Evolutionary conservation across 2,888 invertebrate genomes (phyloP).

Genomic region (Malthinus flaveolus): DNA sequence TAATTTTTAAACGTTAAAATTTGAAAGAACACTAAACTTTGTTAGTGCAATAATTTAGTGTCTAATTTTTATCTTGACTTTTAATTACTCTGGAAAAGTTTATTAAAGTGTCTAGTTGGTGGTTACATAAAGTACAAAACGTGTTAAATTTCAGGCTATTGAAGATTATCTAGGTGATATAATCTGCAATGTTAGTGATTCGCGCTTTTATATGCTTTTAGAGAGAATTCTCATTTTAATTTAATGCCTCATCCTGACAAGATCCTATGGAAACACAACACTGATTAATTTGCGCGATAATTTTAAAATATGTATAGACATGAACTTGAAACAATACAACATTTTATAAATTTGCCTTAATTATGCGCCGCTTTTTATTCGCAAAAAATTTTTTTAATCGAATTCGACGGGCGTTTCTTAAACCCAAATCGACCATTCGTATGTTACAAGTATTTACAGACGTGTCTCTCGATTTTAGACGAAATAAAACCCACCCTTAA

Average conservation of each 20-base stretch:
- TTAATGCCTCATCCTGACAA: slow-evolving; percentile 12
- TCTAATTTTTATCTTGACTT: neutral
- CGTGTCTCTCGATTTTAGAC: no score
- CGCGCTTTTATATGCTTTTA: slow-evolving; percentile 10
- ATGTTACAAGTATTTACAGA: no score
- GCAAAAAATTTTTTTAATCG: no score
- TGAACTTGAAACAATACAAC: neutral
- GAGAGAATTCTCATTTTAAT: slow-evolving; percentile 12
- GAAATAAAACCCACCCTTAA: no score
- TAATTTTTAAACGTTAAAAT: no score
- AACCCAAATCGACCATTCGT: no score
- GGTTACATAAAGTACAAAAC: slow-evolving; percentile 31
- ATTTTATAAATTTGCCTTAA: neutral
- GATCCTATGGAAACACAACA: slow-evolving; percentile 12
- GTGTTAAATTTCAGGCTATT: slow-evolving; percentile 28
- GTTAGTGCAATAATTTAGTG: no score
- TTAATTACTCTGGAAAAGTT: slow-evolving; percentile 3
- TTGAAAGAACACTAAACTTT: no score
- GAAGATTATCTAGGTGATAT: slow-evolving; percentile 12
- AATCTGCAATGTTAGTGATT: slow-evolving; percentile 12
- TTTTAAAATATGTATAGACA: slow-evolving; percentile 11
- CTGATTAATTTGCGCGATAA: slow-evolving; percentile 15
- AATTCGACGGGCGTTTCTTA: no score
- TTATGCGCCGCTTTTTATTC: no score
- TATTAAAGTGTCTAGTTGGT: slow-evolving; percentile 18